Evolutionary conservation across 1,140 invertebrate species (phyloP).

Genomic region (Paralvinella palmiformis): DNA sequence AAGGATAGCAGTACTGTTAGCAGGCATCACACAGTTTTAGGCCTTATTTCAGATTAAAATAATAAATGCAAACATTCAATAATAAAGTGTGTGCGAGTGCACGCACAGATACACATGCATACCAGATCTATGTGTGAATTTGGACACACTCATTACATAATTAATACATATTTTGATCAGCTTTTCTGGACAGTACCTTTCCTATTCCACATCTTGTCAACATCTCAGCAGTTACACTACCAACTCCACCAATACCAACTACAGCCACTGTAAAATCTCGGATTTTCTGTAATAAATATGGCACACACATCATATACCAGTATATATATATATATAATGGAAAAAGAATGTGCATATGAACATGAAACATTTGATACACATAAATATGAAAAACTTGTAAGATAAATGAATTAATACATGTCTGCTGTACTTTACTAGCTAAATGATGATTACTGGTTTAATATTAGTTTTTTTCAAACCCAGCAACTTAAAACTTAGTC

Average conservation of each 20-base stretch:
- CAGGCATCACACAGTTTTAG: not conserved
- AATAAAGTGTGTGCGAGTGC: not conserved
- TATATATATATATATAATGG: not conserved
- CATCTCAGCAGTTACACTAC: constrained; percentile 99
- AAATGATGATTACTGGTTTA: not conserved
- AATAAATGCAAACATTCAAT: constrained; percentile 1
- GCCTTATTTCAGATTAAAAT: not conserved
- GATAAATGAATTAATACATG: not conserved
- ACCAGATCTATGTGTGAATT: too few relatives aligned
- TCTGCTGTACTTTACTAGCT: not conserved
- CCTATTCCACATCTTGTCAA: constrained; percentile 93
- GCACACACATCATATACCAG: not conserved
- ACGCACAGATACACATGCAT: not conserved
- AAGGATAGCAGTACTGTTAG: too few relatives aligned
- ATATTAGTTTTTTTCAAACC: too few relatives aligned
- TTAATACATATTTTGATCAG: too few relatives aligned
- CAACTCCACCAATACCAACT: constrained; percentile 98
- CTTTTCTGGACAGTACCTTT: too few relatives aligned
- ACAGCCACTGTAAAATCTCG: constrained; percentile 83
- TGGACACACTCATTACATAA: too few relatives aligned
- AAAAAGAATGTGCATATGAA: not conserved
- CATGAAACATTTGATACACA: not conserved
- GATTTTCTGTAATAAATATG: constrained; percentile 60
- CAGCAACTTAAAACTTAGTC: too few relatives aligned
- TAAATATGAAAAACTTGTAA: not conserved